These are phyloP conservation scores for Cercopithecus mona DNA, from an alignment of 2,113 vertebrate genomes.

Conservation along the genomic window DNA sequence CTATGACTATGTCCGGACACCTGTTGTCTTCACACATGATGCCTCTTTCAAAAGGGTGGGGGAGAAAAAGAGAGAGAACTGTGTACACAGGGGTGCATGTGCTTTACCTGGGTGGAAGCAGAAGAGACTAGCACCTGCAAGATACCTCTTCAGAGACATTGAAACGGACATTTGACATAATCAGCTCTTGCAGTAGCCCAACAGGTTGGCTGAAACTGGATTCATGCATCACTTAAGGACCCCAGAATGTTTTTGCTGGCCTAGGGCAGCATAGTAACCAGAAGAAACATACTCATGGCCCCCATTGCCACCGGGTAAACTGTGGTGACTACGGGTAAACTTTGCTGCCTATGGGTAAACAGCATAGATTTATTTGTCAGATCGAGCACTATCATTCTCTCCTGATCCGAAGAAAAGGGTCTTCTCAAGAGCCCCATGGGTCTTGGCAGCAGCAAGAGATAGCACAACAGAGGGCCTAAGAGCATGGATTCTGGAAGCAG, in stretches of 20 bases:
- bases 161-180: neutral
- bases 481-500: neutral
- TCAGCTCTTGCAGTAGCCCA: neutral
- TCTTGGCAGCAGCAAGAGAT: neutral
- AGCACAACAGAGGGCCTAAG: neutral
- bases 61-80: neutral
- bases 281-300: neutral
- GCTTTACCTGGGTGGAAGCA: neutral
- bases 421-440: neutral
- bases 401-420: neutral
- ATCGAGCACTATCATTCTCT: too few relatives aligned
- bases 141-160: neutral
- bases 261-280: neutral
- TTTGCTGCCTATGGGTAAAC: neutral
- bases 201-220: neutral
- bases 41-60: neutral
- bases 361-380: neutral
- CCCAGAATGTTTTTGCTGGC: neutral
- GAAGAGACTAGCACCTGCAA: neutral
- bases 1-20: neutral
- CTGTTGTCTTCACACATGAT: neutral
- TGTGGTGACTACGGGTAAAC: neutral
- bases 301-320: neutral
- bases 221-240: neutral
- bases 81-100: rapidly evolving